Percentiles rank a stretch among this genome's conserved stretches.
phyloP scores from a whole-genome alignment of 1,140 invertebrate species.

The Ganaspis sp. region DNA sequence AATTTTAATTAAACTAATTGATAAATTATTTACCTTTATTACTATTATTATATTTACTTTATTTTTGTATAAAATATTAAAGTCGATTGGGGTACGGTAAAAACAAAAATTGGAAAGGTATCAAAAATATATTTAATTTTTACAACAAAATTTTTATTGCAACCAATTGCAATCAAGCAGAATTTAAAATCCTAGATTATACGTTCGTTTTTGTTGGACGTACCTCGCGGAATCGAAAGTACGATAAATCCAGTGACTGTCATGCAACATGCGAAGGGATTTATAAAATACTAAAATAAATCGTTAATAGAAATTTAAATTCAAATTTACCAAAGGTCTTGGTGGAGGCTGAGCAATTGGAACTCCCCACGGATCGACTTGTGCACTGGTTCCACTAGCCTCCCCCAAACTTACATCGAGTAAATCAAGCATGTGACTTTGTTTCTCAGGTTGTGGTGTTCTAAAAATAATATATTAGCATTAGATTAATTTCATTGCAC shows the following conservation, averaged over 20 bases:
- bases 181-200: neutral
- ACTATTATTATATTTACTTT: too few species aligned
- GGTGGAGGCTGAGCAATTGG: slow-evolving; percentile 76
- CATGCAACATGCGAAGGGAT: slow-evolving; percentile 64
- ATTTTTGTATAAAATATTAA: too few species aligned
- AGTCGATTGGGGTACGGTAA: too few species aligned
- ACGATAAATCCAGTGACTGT: slow-evolving; percentile 70
- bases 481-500: slow-evolving; percentile 1
- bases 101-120: too few species aligned
- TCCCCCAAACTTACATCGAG: slow-evolving; percentile 87
- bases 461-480: slow-evolving; percentile 57
- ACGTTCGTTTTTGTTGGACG: slow-evolving; percentile 35
- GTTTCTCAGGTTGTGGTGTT: slow-evolving; percentile 73
- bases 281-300: neutral
- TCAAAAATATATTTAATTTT: too few species aligned
- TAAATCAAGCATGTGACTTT: slow-evolving; percentile 88
- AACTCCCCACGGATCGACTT: slow-evolving; percentile 85
- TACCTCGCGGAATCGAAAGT: slow-evolving; percentile 66
- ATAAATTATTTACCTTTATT: too few species aligned
- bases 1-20: too few species aligned
- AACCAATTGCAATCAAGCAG: too few species aligned
- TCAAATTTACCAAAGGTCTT: slow-evolving; percentile 73
- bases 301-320: slow-evolving; percentile 19
- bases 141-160: too few species aligned
- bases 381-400: slow-evolving; percentile 72